Evolutionary conservation across 2,888 invertebrate genomes (phyloP).

Genomic region (Coleophora flavipennella): DNA sequence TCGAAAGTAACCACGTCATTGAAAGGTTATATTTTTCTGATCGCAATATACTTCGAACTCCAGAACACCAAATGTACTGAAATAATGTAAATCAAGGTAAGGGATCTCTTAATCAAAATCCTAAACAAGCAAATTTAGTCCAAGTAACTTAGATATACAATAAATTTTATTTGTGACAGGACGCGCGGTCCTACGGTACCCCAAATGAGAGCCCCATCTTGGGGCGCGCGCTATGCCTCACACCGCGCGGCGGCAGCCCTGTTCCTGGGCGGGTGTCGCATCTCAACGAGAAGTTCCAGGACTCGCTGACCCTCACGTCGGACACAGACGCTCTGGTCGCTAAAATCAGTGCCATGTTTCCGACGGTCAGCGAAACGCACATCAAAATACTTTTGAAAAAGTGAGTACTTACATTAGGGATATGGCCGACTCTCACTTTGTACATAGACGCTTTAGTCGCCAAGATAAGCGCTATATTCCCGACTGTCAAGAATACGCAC

Average conservation of each 20-base stretch:
- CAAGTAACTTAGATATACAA: too few relatives aligned
- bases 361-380: slow-evolving; percentile 91
- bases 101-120: too few relatives aligned
- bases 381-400: slow-evolving; percentile 89
- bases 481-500: slow-evolving; percentile 91
- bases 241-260: slow-evolving; percentile 58
- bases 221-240: slow-evolving; percentile 60
- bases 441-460: slow-evolving; percentile 83
- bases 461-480: slow-evolving; percentile 90
- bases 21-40: too few relatives aligned
- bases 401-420: slow-evolving; percentile 71
- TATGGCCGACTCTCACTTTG: slow-evolving; percentile 72
- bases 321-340: slow-evolving; percentile 83
- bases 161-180: slow-evolving; percentile 23
- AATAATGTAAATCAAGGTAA: too few relatives aligned
- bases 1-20: too few relatives aligned
- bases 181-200: slow-evolving; percentile 45
- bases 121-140: too few relatives aligned
- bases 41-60: too few relatives aligned
- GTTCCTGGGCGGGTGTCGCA: slow-evolving; percentile 62
- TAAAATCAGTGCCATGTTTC: slow-evolving; percentile 90
- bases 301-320: slow-evolving; percentile 75
- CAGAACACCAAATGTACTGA: too few relatives aligned
- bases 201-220: slow-evolving; percentile 60
- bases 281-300: slow-evolving; percentile 69